Percentiles rank a stretch among this genome's conserved stretches.
These are phyloP conservation scores for Germaria angustata DNA, from an alignment of 2,888 invertebrate genomes.

Conservation along the genomic window DNA sequence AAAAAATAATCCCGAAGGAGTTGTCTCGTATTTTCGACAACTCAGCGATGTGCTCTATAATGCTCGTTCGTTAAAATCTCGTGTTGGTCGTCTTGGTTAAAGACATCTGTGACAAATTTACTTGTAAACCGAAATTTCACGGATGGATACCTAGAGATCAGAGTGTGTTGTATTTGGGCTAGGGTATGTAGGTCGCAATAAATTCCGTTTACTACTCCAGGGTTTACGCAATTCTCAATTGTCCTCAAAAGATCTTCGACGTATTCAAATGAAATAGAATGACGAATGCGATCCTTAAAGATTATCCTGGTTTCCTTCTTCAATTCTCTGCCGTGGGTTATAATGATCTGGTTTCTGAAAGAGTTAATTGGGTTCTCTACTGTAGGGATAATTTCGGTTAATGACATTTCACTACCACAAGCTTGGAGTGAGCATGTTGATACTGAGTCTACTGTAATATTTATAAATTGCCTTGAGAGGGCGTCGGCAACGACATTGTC, in stretches of 20 bases:
- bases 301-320: background rate
- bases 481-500: background rate
- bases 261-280: conserved; percentile 3
- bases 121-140: background rate
- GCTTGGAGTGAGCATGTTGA: no score
- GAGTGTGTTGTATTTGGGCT: background rate
- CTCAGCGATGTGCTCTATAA: background rate
- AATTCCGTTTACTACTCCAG: background rate
- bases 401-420: no score
- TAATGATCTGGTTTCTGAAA: no score
- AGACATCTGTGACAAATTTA: background rate
- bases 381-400: background rate
- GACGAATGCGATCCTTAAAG: background rate
- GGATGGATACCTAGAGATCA: background rate
- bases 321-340: no score
- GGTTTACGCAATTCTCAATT: background rate
- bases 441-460: no score
- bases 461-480: background rate
- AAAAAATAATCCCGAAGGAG: conserved; percentile 63
- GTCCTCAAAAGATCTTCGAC: conserved; percentile 37
- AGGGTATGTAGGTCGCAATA: background rate
- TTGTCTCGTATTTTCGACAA: conserved; percentile 62
- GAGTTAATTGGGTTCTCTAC: no score
- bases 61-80: background rate
- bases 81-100: background rate